Evolutionary conservation across 1,140 invertebrate species (phyloP).

Genomic region (Anastrepha ludens): DNA sequence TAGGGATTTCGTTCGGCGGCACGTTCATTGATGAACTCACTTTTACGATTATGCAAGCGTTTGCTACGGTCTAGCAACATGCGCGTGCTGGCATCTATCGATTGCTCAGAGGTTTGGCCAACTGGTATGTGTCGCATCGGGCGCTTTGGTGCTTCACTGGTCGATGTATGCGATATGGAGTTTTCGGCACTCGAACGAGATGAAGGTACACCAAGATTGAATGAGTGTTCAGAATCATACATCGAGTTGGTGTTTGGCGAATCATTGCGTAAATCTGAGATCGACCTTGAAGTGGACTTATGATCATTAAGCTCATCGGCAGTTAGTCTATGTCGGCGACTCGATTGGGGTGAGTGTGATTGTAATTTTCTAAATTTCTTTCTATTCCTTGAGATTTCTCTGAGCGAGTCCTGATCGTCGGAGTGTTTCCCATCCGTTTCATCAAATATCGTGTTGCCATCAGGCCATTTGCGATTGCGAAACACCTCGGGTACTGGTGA

Average conservation of each 20-base stretch:
- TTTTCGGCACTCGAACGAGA: conserved; percentile 9
- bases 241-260: not conserved
- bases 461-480: conserved; percentile 69
- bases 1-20: conserved; percentile 72
- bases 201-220: not conserved
- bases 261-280: conserved; percentile 54
- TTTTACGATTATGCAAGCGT: conserved; percentile 67
- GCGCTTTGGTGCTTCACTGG: conserved; percentile 27
- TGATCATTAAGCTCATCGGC: not conserved
- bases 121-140: conserved; percentile 56
- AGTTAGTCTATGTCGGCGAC: not conserved
- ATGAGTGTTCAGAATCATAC: not conserved
- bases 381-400: not conserved
- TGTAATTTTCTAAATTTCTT: conserved; percentile 17
- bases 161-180: not conserved
- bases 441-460: conserved; percentile 66
- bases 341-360: conserved; percentile 53
- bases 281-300: conserved; percentile 40
- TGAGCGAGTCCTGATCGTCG: conserved; percentile 1
- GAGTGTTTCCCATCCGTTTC: conserved; percentile 19
- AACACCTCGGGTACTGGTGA: conserved; percentile 64
- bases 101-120: not conserved
- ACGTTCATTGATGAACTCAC: conserved; percentile 72
- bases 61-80: conserved; percentile 70
- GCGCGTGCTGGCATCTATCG: conserved; percentile 64